Percentiles rank a stretch among this genome's conserved stretches.
These are phyloP conservation scores for Bovichtus variegatus DNA, from an alignment of 2,797 vertebrate genomes.

Conservation along the genomic window DNA sequence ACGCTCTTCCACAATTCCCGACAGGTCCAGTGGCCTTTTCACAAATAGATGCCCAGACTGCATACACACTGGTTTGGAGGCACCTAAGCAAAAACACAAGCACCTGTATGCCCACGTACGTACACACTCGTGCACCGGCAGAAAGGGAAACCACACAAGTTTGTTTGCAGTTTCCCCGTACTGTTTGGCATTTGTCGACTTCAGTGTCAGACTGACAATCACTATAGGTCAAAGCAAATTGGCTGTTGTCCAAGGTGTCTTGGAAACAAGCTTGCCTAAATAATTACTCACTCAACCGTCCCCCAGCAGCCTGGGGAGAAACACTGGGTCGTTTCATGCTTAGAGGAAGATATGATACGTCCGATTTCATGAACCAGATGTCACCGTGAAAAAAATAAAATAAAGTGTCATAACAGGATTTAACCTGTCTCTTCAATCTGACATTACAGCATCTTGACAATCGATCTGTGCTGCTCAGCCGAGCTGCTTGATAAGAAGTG, in stretches of 20 bases:
- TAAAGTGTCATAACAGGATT: constrained; percentile 51
- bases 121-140: background rate
- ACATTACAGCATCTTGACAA: constrained; percentile 58
- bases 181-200: constrained; percentile 73
- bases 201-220: constrained; percentile 66
- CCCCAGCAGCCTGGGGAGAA: constrained; percentile 25
- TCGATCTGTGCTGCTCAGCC: constrained; percentile 58
- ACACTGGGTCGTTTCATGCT: constrained; percentile 17
- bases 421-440: constrained; percentile 45
- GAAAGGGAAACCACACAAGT: constrained; percentile 30
- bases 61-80: constrained; percentile 42
- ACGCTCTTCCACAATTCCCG: constrained; percentile 57
- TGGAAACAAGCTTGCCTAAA: constrained; percentile 63
- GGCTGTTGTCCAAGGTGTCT: constrained; percentile 58
- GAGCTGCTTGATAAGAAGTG: constrained; percentile 60
- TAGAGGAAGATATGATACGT: constrained; percentile 30
- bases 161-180: constrained; percentile 63
- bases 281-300: constrained; percentile 63
- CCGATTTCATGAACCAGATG: constrained; percentile 29
- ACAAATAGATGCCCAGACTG: constrained; percentile 51
- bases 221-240: constrained; percentile 71
- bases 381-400: background rate
- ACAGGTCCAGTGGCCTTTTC: constrained; percentile 74
- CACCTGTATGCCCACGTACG: background rate
- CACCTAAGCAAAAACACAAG: constrained; percentile 38